A percentile compares a stretch with the other conserved stretches of the same genome.
Conservation (phyloP, 2,113 vertebrate species). For the Herpetotheres cachinnans region DNA sequence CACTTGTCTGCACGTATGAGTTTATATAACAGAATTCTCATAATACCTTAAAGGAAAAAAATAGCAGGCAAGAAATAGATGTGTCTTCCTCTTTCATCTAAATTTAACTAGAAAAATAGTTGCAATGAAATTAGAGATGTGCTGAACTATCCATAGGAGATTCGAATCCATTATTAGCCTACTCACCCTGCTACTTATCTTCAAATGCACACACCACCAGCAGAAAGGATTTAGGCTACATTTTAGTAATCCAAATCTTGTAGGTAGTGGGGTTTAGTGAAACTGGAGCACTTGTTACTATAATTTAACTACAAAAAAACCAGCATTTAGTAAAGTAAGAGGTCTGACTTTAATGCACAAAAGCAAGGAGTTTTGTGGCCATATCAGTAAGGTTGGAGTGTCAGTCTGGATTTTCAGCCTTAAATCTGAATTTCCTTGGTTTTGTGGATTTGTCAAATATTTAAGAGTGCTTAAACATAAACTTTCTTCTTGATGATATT, state of each 20-base stretch:
- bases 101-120: conserved; percentile 20
- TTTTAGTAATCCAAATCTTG: conserved; percentile 67
- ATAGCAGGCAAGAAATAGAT: not conserved
- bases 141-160: conserved; percentile 43
- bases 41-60: not conserved
- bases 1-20: not conserved
- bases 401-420: conserved; percentile 43
- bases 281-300: conserved; percentile 59
- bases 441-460: conserved; percentile 36
- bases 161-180: conserved; percentile 51
- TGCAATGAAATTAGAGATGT: conserved; percentile 43
- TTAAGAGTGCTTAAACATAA: not conserved
- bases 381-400: not conserved
- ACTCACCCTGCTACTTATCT: conserved; percentile 62
- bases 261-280: conserved; percentile 52
- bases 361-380: not conserved
- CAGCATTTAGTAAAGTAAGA: not conserved
- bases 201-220: conserved; percentile 42
- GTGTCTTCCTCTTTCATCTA: conserved; percentile 18
- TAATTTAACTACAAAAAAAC: conserved; percentile 41
- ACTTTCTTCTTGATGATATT: not conserved
- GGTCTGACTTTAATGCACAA: not conserved
- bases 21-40: not conserved
- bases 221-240: conserved; percentile 59
- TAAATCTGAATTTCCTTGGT: not conserved